Conservation (phyloP, 2,113 vertebrate species). For the Ondatra zibethicus region DNA sequence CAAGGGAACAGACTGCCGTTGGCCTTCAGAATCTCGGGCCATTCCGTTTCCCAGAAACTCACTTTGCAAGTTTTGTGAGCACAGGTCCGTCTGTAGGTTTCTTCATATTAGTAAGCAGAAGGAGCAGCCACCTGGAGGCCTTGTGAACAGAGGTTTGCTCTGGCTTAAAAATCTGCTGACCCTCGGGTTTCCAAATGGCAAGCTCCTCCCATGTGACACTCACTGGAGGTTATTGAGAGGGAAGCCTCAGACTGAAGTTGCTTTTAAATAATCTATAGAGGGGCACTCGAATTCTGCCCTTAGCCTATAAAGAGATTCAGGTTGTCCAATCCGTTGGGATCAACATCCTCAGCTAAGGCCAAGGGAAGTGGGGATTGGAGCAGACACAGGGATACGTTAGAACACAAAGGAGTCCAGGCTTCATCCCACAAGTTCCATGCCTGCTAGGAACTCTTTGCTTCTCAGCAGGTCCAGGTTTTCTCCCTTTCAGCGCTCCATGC, state of each 20-base stretch:
- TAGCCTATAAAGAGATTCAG: not conserved
- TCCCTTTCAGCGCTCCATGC: slow-evolving; percentile 16
- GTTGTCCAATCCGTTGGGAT: not conserved
- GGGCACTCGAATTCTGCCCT: not conserved
- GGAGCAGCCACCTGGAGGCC: not conserved
- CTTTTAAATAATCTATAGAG: not conserved
- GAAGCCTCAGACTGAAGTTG: slow-evolving; percentile 4
- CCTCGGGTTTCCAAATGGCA: not conserved
- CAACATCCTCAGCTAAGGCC: not conserved
- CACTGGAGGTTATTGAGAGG: not conserved
- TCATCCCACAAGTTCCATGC: not conserved
- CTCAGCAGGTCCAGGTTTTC: slow-evolving; percentile 3
- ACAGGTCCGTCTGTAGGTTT: not conserved
- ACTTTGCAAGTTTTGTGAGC: not conserved
- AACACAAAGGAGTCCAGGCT: not conserved
- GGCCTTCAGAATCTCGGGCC: not conserved
- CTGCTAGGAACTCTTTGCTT: not conserved
- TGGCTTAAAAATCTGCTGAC: slow-evolving; percentile 7
- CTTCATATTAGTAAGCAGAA: not conserved
- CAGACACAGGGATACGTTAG: not conserved
- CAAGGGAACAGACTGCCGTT: not conserved
- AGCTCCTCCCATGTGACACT: not conserved
- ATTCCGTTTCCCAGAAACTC: not conserved
- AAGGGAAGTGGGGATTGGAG: not conserved
- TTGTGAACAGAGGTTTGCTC: not conserved